Base-by-base conservation (phyloP, 1,140 invertebrate genomes). In the Drosophila pandora region DNA sequence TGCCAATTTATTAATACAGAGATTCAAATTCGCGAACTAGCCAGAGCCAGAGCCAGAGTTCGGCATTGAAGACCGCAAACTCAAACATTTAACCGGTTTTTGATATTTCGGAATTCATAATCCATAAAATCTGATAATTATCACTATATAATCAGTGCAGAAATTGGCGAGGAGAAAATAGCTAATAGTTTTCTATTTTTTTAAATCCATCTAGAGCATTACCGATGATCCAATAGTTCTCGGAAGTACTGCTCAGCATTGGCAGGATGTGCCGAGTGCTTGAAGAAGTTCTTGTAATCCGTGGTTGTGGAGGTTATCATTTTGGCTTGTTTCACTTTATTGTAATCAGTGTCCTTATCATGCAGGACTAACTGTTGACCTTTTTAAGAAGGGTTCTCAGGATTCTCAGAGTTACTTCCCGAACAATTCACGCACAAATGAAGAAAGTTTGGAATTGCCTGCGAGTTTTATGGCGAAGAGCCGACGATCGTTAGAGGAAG, bases 221-320 rank as follows among this genome's bases (percentile, higher is more conserved):
- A 88, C 83, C 83, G 76, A 47, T 85, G 67, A 53, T 81, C 74
- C 63, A 90, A 62, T 13, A 74, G 57, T 6, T 90, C 84, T 7
- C 75, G 85, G 54, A 91, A 90, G 61, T 69, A 91, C 48, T 91
- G 89, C 56, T 90, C 82, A 43, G 90, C 90, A 90, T 90, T 90
- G 6, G 82, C 87, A 57, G 90, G 90, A 59, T 76, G 79, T 4
- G 90, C 90, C 30, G 90, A 59, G 48, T 77, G 79, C 64, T 91
- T 91, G 25, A 91, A 90, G 54, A 88, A 90, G 17, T 78, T 87
- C n/a, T 53, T 68, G 56, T 90, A 91, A 45, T 91, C 90, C 58
- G 81, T 79, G 32, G 82, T 72, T 5, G 80, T 62, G 6, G 89
- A 90, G 1, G 89, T 81, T 22, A 90, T 87, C 89, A 90, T 90